Evolutionary conservation across 1,140 invertebrate species (phyloP), one percentile per base, ranked within the genome.

Genomic region (Caenorhabditis latens): DNA sequence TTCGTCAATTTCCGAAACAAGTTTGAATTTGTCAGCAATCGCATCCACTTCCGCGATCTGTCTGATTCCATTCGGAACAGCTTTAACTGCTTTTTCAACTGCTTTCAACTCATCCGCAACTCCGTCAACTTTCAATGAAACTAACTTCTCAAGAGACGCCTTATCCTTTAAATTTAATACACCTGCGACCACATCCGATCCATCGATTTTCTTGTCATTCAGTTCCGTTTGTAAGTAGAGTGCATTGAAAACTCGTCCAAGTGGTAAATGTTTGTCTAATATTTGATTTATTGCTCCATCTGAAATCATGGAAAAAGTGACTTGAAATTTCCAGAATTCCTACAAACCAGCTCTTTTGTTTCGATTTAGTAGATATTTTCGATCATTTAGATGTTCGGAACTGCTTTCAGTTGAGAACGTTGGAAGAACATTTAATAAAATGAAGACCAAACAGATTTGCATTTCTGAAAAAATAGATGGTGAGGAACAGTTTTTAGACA

Each of bases 211-310:
- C 14, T 58, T 58, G 19, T 58, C n/a, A n/a, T 16, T 19, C 14
- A 58, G 19, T 58, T 58, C 14, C 14, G 1, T 58, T 58, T 58
- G 14, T n/a, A 58, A n/a, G 19, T 58, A 58, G 55, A 58, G 55
- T 58, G 55, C 55, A n/a, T 58, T 58, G 55, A 58, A 58, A n/a
- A 58, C n/a, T n/a, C 55, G 14, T n/a, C 55, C 55, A 58, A 58
- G 55, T n/a, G n/a, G 14, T 19, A 58, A 19, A n/a, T 58, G 55
- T 7, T 19, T 14, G 0, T 58, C 55, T n/a, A 58, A 7, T 14
- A 58, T n/a, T 58, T 58, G 50, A 11, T 50, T 16, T 4, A 50
- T 50, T 50, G 32, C 32, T 32, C 32, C 32, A 32, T 16, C 50
- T 50, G 50, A 50, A 50, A 50, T 2, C 50, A 50, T 50, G 50